phyloP scores from a whole-genome alignment of 2,888 invertebrate species.

The Leptopterna dolabrata region DNA sequence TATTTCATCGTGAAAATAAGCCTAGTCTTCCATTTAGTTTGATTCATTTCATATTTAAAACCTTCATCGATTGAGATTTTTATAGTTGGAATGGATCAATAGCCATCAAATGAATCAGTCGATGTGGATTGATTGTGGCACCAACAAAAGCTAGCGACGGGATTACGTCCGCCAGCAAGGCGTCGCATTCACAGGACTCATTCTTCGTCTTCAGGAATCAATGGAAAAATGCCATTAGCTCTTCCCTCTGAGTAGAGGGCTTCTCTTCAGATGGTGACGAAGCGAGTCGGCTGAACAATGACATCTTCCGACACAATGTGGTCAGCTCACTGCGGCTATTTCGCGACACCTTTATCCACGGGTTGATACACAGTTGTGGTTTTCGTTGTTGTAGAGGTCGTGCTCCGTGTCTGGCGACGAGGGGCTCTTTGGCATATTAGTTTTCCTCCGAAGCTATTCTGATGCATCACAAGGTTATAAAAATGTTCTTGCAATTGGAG shows the following conservation, averaged over 20 bases:
- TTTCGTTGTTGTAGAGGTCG: background rate
- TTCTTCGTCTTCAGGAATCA: background rate
- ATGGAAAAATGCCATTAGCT: background rate
- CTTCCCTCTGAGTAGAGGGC: background rate
- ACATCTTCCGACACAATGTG: background rate
- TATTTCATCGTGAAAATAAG: no score
- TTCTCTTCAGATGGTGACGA: background rate
- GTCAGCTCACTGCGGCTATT: background rate
- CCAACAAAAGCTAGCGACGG: background rate
- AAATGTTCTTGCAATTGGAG: background rate
- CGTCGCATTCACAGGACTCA: background rate
- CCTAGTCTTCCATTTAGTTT: no score
- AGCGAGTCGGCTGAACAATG: background rate
- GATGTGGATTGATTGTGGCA: background rate
- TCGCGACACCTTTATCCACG: background rate
- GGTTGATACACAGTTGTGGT: background rate
- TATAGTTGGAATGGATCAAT: background rate
- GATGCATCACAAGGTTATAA: background rate
- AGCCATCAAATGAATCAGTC: background rate
- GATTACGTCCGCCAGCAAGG: background rate
- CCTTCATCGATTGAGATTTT: no score
- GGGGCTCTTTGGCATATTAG: background rate
- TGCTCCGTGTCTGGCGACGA: background rate
- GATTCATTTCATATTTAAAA: no score
- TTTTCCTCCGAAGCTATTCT: background rate